Base-by-base conservation (phyloP, 2,888 invertebrate genomes). In the Conomelus anceps region DNA sequence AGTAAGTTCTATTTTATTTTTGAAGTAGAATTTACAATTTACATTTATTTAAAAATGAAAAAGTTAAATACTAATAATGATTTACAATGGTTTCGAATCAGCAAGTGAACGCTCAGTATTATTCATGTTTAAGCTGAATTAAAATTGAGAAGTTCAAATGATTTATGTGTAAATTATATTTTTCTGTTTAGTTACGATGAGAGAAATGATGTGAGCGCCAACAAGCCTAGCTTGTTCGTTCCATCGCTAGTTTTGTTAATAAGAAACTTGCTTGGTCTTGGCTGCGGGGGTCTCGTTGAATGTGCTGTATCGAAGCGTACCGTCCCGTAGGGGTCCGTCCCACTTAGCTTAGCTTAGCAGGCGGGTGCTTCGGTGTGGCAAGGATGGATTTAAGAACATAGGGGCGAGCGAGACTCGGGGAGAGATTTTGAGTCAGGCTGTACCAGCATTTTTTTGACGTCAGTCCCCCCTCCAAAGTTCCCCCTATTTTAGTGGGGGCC, bases 371-470 rank as follows among this genome's bases (percentile, higher is more conserved):
- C 63, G 63, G n/a, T 63, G 63, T 63, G 63, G 63, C 63, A 63
- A 63, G 63, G 63, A 63, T 63, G 63, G n/a, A 86, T 86, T 86
- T 86, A 86, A 86, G 86, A 86, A 86, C 63, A 63, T 86, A 86
- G 86, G 86, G 86, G 86, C 86, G 86, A 86, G 24, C 86, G 29
- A 86, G 23, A 86, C 29, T 24, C 86, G 29, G 86, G 86, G 86
- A 86, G 85, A 85, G 24, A 86, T 86, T 89, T 89, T 89, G 89
- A 87, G 23, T 23, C 34, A 22, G 90, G 88, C 90, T 90, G 90
- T 90, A 90, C 90, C 88, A 84, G 89, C 85, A 88, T 88, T 88
- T 88, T 90, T 90, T 90, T 90, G 89, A 90, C 90, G 90, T 90
- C 90, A 90, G 90, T 89, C 89, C 90, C 89, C 88, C 90, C 89